Evolutionary conservation across 2,797 vertebrate genomes (phyloP).

Genomic region (Holocentrus rufus): DNA sequence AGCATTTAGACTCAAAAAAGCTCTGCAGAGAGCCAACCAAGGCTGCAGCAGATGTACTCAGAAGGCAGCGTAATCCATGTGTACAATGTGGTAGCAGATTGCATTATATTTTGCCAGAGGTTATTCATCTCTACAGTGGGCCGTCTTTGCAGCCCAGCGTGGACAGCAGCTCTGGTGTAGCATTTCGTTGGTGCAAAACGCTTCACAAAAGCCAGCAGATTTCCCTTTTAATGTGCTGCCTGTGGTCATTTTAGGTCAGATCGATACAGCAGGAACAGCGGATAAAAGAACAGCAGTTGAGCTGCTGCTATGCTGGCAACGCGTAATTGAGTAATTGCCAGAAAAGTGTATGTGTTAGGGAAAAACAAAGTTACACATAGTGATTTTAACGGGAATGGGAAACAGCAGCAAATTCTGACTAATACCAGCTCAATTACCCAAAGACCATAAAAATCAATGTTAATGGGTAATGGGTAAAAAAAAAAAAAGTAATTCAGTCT

Average conservation of each 20-base stretch:
- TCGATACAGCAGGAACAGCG: not conserved
- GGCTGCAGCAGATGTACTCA: not conserved
- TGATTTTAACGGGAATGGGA: not conserved
- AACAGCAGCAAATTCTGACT: not conserved
- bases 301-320: not conserved
- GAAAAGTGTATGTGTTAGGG: too few species aligned
- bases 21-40: not conserved
- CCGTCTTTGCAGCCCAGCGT: not conserved
- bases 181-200: not conserved
- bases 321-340: too few species aligned
- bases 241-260: not conserved
- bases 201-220: not conserved
- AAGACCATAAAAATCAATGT: too few species aligned
- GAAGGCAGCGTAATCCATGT: not conserved
- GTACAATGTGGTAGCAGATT: not conserved
- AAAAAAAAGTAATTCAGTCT: too few species aligned
- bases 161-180: too few species aligned
- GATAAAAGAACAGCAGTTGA: not conserved
- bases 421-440: not conserved
- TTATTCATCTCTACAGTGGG: not conserved
- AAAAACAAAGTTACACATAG: too few species aligned
- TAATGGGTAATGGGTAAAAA: too few species aligned
- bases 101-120: not conserved
- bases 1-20: slow-evolving; percentile 5
- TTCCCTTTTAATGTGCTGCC: not conserved